A percentile compares a stretch with the other conserved stretches of the same genome.
phyloP scores from a whole-genome alignment of 2,113 vertebrate genomes.

The human region DNA sequence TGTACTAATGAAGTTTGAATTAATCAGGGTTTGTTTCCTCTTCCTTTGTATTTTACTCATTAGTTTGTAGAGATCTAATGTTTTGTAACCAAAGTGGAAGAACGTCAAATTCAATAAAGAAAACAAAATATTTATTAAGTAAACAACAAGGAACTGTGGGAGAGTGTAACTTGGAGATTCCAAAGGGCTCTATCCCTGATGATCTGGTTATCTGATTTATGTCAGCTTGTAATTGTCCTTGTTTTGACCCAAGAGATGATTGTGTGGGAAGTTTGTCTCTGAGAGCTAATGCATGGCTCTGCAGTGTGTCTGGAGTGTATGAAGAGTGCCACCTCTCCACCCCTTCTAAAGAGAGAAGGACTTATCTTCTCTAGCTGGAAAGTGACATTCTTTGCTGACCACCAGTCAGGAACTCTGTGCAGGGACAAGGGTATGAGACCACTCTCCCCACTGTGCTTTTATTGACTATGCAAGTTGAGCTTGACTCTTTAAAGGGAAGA shows the following conservation, averaged over 20 bases:
- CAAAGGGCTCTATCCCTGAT: constrained; percentile 81
- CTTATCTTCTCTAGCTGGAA: constrained; percentile 70
- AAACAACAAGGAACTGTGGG: constrained; percentile 76
- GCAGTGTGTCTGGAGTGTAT: constrained; percentile 82
- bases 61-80: background rate
- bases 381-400: background rate
- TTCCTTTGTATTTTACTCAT: background rate
- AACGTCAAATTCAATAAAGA: constrained; percentile 66
- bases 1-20: background rate
- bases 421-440: too few species aligned
- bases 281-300: constrained; percentile 80
- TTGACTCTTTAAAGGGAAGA: too few species aligned
- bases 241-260: constrained; percentile 81
- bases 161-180: constrained; percentile 81
- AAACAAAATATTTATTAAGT: constrained; percentile 74
- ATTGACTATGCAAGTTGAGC: too few species aligned
- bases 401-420: too few species aligned
- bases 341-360: constrained; percentile 81
- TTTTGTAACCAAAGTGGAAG: constrained; percentile 62
- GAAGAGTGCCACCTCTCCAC: background rate
- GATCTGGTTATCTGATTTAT: constrained; percentile 87
- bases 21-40: background rate
- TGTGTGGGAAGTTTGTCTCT: constrained; percentile 86
- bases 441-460: too few species aligned
- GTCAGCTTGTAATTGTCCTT: constrained; percentile 82